Percentiles rank a stretch among this genome's conserved stretches.
phyloP scores from a whole-genome alignment of 2,888 invertebrate species.

The Oscheius sp. region DNA sequence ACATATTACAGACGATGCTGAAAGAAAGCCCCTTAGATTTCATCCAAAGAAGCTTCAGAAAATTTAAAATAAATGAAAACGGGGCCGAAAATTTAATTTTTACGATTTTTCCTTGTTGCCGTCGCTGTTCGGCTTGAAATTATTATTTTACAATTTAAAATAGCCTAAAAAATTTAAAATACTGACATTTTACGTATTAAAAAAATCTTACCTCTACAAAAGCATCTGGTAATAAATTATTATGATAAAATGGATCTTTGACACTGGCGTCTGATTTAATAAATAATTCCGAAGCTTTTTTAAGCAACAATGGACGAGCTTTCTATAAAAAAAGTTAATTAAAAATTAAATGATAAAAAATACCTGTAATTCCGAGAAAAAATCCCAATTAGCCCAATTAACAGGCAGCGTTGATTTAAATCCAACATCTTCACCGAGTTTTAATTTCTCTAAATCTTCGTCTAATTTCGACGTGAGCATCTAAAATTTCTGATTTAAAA shows the following conservation, averaged over 20 bases:
- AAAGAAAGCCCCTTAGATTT: too few species aligned
- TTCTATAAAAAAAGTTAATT: conserved; percentile 6
- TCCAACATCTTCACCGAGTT: background rate
- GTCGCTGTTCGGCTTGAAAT: too few species aligned
- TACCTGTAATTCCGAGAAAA: background rate
- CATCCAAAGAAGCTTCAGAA: too few species aligned
- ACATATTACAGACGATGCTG: too few species aligned
- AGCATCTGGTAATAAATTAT: background rate
- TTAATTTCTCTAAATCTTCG: background rate
- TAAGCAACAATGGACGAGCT: background rate
- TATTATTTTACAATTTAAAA: too few species aligned
- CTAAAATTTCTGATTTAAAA: background rate
- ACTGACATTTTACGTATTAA: background rate
- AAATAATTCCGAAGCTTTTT: conserved; percentile 12
- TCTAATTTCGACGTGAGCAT: background rate
- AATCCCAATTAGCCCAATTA: conserved; percentile 1
- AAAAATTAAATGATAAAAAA: background rate
- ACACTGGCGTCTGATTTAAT: background rate
- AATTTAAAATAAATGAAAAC: too few species aligned
- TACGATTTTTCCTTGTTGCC: too few species aligned
- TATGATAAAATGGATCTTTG: background rate
- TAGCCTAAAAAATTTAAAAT: too few species aligned
- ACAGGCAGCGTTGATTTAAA: background rate
- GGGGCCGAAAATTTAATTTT: too few species aligned
- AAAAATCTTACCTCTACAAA: background rate